Evolutionary conservation across 1,140 invertebrate species (phyloP).

Genomic region (Neotoxoptera formosana): DNA sequence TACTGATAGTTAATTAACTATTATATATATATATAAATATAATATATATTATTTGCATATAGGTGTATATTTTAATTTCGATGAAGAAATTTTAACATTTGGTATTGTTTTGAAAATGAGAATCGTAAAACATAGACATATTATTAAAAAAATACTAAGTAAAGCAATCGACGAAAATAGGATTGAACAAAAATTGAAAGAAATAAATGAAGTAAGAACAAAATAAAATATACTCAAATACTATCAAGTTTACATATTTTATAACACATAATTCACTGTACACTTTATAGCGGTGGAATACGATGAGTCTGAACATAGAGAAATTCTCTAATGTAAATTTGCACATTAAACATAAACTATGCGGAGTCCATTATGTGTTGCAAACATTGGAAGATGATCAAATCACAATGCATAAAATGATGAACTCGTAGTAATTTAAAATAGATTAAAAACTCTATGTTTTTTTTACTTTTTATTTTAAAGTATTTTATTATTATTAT

Average conservation of each 20-base stretch:
- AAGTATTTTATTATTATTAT: not conserved
- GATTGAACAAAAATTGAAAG: conserved; percentile 19
- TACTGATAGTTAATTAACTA: not conserved
- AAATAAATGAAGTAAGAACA: conserved; percentile 31
- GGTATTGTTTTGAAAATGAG: conserved; percentile 28
- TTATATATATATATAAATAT: not conserved
- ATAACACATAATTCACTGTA: not conserved
- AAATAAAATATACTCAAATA: not conserved
- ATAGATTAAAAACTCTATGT: not conserved
- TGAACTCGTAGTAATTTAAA: conserved; percentile 18
- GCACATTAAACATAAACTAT: conserved; percentile 7
- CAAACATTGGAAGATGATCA: conserved; percentile 43
- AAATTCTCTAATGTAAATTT: not conserved
- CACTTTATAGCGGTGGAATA: conserved; percentile 41
- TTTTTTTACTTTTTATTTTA: not conserved
- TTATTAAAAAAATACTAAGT: not conserved
- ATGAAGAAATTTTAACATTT: conserved; percentile 32
- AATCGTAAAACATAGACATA: conserved; percentile 24
- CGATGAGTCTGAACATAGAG: conserved; percentile 18
- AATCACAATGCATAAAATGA: conserved; percentile 48
- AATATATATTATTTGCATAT: not conserved
- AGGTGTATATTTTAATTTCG: conserved; percentile 7
- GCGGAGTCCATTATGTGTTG: not conserved
- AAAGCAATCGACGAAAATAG: conserved; percentile 35
- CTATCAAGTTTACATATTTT: not conserved